Conservation (phyloP, 2,888 invertebrate species). For the Heliconius cydno region DNA sequence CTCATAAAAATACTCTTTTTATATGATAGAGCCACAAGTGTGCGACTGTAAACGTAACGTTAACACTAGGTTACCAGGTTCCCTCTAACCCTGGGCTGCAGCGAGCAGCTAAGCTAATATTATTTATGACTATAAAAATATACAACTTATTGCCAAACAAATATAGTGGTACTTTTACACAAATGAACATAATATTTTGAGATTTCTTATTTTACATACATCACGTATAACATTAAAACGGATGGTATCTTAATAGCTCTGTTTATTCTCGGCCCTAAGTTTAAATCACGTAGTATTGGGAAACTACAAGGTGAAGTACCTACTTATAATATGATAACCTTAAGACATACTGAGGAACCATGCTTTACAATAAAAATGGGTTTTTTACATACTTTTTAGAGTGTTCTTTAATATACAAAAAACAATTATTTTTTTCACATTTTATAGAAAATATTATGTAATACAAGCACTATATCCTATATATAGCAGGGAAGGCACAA, state of each 20-base stretch:
- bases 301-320: conserved; percentile 28
- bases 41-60: no score
- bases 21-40: neutral
- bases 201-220: no score
- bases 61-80: no score
- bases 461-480: neutral
- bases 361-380: neutral
- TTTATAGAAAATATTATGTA: no score
- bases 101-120: no score
- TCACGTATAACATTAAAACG: neutral
- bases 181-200: no score
- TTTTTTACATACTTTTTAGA: neutral
- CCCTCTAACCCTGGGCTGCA: no score
- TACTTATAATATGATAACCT: neutral
- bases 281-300: conserved; percentile 32
- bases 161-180: no score
- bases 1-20: neutral
- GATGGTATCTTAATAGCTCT: conserved; percentile 24
- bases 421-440: no score
- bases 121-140: no score
- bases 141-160: no score
- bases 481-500: neutral
- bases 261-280: conserved; percentile 27
- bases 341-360: neutral
- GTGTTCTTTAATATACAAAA: neutral